Base-by-base conservation (phyloP, 2,888 invertebrate genomes). In the Hylaea fasciaria region DNA sequence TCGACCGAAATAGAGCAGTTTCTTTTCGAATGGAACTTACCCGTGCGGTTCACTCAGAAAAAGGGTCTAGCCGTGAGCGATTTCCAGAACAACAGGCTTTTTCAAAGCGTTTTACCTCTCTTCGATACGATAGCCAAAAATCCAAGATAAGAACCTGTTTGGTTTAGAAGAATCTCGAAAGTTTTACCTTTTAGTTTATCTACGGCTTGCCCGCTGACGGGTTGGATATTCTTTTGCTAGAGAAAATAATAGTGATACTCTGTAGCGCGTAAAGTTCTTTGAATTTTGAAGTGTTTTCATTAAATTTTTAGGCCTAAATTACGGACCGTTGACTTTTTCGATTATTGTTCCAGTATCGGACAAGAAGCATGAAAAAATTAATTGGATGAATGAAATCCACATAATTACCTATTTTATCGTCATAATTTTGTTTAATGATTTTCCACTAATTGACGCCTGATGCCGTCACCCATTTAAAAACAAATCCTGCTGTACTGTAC, bases 31-130 rank as follows among this genome's bases (percentile, higher is more conserved):
- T 73, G 68, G 73, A 77, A 78, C 73, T 74, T 75, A 71, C 68
- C 58, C 67, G 66, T 65, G 70, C 64, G 76, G 74, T 78, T 73
- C 65, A 57, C 63, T 63, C 49, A 70, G 65, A 69, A 78, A 80
- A 78, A 78, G 74, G 78, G 74, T 75, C 70, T 68, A 72, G 77
- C 81, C 82, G 73, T 72, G 73, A 82, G 83, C 81, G 76, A 76
- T 84, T 78, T 78, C 72, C 66, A 75, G 73, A 74, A 81, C 78
- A 81, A 75, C 71, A 77, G 71, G 65, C 78, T 76, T 77, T 80
- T 78, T 78, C 72, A 80, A 74, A 72, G 74, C 67, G 48, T 39
- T 62, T 62, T 57, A 56, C 72, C 64, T 72, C 65, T 65, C 64
- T 74, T 70, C 76, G 79, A 79, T 74, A 72, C 74, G 72, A 78